These are phyloP conservation scores for Halotydeus destructor DNA, from an alignment of 1,140 invertebrate species.

Conservation along the genomic window DNA sequence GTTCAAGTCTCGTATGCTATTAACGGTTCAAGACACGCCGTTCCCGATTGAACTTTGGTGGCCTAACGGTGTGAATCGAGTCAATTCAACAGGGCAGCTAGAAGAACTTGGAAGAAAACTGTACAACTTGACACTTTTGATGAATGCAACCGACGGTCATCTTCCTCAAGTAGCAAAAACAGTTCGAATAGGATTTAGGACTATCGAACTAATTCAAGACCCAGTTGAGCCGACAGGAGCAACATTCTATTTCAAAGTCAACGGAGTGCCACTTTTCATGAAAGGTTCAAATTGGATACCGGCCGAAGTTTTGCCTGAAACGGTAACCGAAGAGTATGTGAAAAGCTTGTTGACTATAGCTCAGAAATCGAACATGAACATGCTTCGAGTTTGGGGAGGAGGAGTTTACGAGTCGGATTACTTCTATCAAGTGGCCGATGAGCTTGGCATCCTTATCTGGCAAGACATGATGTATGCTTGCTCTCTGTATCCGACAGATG, in stretches of 20 bases:
- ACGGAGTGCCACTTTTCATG: slow-evolving; percentile 68
- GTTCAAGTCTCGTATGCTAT: slow-evolving; percentile 32
- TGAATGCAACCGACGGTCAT: not conserved
- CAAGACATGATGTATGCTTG: slow-evolving; percentile 93
- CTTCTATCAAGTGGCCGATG: slow-evolving; percentile 54
- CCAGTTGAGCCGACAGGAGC: slow-evolving; percentile 31
- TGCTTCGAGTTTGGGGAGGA: slow-evolving; percentile 90
- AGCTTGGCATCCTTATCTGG: slow-evolving; percentile 23
- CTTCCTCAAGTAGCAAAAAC: slow-evolving; percentile 23
- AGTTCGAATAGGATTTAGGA: slow-evolving; percentile 59
- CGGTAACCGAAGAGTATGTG: slow-evolving; percentile 30
- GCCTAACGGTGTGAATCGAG: slow-evolving; percentile 12
- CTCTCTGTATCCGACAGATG: slow-evolving; percentile 65
- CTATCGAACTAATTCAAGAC: slow-evolving; percentile 39
- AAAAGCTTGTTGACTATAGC: slow-evolving; percentile 42
- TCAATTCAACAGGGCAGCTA: not conserved
- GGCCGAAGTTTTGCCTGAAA: slow-evolving; percentile 60
- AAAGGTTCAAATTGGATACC: slow-evolving; percentile 97
- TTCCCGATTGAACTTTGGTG: slow-evolving; percentile 6
- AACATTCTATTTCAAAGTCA: slow-evolving; percentile 73
- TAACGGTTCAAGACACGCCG: not conserved
- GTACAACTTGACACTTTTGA: slow-evolving; percentile 9
- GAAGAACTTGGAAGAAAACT: not conserved
- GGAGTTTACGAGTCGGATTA: slow-evolving; percentile 75
- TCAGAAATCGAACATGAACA: slow-evolving; percentile 66